Percentiles rank a stretch among this genome's conserved stretches.
Evolutionary conservation across 2,113 vertebrate species (phyloP).

Genomic region (Toxotes jaculatrix): DNA sequence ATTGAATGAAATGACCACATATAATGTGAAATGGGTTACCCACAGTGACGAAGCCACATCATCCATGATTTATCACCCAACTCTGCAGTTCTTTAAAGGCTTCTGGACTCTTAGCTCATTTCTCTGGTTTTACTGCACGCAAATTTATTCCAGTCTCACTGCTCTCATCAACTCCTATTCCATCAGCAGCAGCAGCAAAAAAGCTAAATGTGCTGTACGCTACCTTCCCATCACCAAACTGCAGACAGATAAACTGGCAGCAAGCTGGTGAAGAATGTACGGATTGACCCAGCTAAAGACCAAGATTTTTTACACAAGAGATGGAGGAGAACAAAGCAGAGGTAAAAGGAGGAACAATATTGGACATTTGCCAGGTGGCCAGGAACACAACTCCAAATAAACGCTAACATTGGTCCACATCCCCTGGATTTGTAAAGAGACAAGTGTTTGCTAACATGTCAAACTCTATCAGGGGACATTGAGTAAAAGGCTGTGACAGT

Average conservation of each 20-base stretch:
- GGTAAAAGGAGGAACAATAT: no score
- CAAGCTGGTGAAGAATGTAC: neutral
- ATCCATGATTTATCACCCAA: neutral
- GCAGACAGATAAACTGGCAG: neutral
- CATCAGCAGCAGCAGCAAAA: no score
- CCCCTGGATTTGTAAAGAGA: neutral
- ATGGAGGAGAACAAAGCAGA: constrained; percentile 7
- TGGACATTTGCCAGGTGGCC: no score
- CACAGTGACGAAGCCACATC: neutral
- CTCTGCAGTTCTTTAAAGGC: neutral
- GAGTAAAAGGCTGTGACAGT: no score
- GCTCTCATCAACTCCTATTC: no score
- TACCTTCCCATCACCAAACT: neutral
- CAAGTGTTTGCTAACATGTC: neutral
- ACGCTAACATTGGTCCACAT: no score
- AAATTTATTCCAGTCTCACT: neutral
- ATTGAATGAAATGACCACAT: neutral
- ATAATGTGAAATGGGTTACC: neutral
- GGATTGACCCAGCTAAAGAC: neutral
- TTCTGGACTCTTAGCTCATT: neutral
- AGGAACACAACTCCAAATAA: no score
- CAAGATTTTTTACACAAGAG: neutral
- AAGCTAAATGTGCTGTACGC: neutral
- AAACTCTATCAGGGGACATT: neutral
- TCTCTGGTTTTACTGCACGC: neutral